Conservation (phyloP, 2,797 vertebrate species). For the Sebastes umbrosus region DNA sequence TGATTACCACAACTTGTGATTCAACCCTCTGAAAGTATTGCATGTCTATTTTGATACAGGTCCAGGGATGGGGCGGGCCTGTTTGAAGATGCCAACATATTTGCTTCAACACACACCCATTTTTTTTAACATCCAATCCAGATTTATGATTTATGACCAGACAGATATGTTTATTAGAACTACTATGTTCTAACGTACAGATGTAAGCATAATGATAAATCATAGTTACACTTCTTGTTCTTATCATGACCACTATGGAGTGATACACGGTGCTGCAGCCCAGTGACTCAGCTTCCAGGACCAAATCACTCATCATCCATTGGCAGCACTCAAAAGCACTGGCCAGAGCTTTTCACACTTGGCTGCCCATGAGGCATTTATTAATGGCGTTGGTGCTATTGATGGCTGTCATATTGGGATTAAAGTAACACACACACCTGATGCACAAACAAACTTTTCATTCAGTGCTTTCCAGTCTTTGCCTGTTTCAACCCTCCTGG, state of each 20-base stretch:
- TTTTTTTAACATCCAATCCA: neutral
- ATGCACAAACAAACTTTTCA: neutral
- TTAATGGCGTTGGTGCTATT: neutral
- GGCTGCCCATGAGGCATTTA: neutral
- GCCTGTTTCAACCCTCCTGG: neutral
- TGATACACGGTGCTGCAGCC: no score
- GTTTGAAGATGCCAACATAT: neutral
- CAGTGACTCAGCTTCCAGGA: neutral
- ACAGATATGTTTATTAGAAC: neutral
- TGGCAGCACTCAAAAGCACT: no score
- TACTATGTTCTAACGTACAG: neutral
- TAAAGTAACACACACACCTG: neutral
- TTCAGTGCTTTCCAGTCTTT: neutral
- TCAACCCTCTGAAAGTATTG: no score
- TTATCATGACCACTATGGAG: neutral
- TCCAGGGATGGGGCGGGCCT: neutral
- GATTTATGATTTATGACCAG: neutral
- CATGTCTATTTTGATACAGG: neutral
- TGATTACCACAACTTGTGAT: neutral
- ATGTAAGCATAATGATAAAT: neutral
- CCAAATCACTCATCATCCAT: neutral
- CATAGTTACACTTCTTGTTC: neutral
- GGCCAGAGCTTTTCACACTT: no score
- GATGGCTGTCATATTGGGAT: neutral
- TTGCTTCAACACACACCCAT: neutral